These are phyloP conservation scores for Aricia artaxerxes DNA, from an alignment of 2,888 invertebrate species.

Conservation along the genomic window DNA sequence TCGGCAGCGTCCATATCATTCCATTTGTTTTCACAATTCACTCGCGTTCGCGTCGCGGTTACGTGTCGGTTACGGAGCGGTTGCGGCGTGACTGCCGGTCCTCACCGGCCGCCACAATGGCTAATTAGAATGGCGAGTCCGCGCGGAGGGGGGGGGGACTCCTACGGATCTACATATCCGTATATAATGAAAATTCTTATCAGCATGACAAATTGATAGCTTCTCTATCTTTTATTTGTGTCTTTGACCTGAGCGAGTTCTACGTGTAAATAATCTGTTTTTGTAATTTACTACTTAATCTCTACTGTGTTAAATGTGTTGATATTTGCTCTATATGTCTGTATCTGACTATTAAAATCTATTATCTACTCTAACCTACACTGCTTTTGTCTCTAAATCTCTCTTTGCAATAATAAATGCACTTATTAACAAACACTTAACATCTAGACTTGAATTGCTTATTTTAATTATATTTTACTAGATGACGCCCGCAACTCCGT, in stretches of 20 bases:
- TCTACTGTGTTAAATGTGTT: too few species aligned
- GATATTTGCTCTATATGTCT: too few species aligned
- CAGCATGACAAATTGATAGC: constrained; percentile 46
- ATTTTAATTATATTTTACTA: neutral
- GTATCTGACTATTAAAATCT: too few species aligned
- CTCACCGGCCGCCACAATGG: constrained; percentile 76
- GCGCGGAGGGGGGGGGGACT: constrained; percentile 55
- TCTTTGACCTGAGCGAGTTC: neutral
- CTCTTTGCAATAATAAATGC: neutral
- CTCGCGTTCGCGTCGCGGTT: constrained; percentile 47
- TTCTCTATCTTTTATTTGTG: constrained; percentile 18
- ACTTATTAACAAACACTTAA: neutral
- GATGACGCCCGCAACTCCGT: too few species aligned
- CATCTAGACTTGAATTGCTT: neutral
- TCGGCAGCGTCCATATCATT: constrained; percentile 46
- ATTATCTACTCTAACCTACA: neutral
- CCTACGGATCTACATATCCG: constrained; percentile 78
- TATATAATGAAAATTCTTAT: constrained; percentile 64
- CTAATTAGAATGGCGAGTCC: constrained; percentile 78
- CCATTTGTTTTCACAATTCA: constrained; percentile 71
- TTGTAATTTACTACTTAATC: neutral
- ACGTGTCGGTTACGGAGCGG: constrained; percentile 60
- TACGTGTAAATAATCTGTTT: neutral
- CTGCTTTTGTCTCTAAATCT: neutral
- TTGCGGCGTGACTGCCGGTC: constrained; percentile 66